Evolutionary conservation across 2,797 vertebrate species (phyloP).

Genomic region (Florisuga fusca): DNA sequence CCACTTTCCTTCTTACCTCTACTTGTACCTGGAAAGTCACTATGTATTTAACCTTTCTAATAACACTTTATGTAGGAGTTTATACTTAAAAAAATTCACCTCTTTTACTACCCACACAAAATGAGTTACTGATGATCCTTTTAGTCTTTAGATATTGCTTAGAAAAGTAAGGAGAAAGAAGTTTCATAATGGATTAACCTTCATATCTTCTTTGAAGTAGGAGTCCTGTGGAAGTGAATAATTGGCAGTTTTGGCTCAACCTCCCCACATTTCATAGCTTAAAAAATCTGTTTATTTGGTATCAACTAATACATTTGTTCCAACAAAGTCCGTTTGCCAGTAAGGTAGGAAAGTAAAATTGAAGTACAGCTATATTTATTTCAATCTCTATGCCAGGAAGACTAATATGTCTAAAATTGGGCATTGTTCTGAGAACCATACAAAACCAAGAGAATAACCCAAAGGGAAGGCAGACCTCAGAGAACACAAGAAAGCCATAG

Average conservation of each 20-base stretch:
- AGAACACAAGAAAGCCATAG: not conserved
- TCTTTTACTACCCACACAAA: conserved; percentile 46
- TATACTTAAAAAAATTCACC: conserved; percentile 39
- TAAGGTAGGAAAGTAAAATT: not conserved
- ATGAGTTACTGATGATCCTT: conserved; percentile 9
- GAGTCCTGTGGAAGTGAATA: conserved; percentile 3
- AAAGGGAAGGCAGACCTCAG: not conserved
- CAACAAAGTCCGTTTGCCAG: not conserved
- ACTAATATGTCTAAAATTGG: not conserved
- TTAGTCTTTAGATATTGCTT: conserved; percentile 15
- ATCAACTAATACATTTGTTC: conserved; percentile 4
- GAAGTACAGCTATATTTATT: not conserved
- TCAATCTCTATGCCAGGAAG: not conserved
- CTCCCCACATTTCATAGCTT: not conserved
- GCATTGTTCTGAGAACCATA: not conserved
- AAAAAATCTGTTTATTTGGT: not conserved
- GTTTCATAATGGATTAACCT: conserved; percentile 36
- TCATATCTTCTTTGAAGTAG: conserved; percentile 24
- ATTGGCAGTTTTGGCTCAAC: not conserved
- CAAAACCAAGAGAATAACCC: not conserved
- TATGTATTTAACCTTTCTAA: conserved; percentile 36
- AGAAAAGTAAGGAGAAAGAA: conserved; percentile 17
- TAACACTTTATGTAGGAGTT: conserved; percentile 34
- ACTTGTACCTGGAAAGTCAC: conserved; percentile 26
- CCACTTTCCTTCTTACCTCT: not conserved